Conservation (phyloP, 2,888 invertebrate genomes). For the Alloplasta piceator region DNA sequence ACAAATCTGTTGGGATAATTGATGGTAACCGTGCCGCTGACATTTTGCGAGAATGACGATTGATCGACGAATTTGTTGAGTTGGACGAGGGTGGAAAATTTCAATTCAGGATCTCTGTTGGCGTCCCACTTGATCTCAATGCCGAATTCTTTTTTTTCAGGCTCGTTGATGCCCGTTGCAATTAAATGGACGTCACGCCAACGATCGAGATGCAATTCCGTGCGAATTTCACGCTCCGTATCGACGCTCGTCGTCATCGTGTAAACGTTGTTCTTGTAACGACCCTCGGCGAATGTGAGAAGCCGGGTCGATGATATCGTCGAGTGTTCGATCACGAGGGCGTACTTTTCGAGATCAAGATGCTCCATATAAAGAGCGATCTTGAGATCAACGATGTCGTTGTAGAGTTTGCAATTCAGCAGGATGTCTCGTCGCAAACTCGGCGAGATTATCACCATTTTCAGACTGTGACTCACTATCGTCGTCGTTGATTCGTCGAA, state of each 20-base stretch:
- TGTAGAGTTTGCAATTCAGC: conserved; percentile 87
- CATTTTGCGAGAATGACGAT: conserved; percentile 84
- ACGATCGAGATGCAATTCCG: conserved; percentile 92
- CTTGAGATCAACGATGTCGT: conserved; percentile 88
- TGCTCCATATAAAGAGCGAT: conserved; percentile 88
- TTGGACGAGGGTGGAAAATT: conserved; percentile 87
- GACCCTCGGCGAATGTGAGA: conserved; percentile 87
- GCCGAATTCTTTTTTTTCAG: conserved; percentile 87
- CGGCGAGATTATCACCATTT: conserved; percentile 89
- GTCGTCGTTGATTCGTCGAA: conserved; percentile 89
- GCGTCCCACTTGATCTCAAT: conserved; percentile 94
- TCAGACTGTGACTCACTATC: conserved; percentile 87
- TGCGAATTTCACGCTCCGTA: conserved; percentile 86
- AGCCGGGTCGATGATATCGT: conserved; percentile 86
- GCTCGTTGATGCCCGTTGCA: conserved; percentile 86
- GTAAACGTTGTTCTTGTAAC: conserved; percentile 88
- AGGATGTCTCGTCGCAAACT: conserved; percentile 88
- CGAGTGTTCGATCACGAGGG: conserved; percentile 86
- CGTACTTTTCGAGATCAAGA: conserved; percentile 88
- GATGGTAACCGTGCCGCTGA: conserved; percentile 87
- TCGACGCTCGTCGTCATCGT: conserved; percentile 88
- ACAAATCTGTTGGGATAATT: conserved; percentile 91
- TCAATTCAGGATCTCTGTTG: conserved; percentile 91
- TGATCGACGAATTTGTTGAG: conserved; percentile 83
- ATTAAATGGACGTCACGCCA: conserved; percentile 90